Percentiles rank a stretch among this genome's conserved stretches.
phyloP scores from a whole-genome alignment of 2,113 vertebrate genomes.

The Salminus brasiliensis region DNA sequence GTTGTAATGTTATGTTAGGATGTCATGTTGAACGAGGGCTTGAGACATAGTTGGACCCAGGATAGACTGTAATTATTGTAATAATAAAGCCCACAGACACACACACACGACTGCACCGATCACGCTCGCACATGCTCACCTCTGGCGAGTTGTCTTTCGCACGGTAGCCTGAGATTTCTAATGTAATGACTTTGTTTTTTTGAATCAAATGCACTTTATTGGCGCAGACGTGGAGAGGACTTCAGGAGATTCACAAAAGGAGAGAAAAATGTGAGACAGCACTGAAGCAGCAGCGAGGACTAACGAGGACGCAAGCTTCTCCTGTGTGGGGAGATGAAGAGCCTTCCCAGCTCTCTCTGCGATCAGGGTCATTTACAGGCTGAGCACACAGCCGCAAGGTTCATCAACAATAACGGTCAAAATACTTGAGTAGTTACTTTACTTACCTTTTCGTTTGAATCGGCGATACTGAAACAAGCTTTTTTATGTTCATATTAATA shows the following conservation, averaged over 20 bases:
- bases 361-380: constrained; percentile 9
- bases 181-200: constrained; percentile 39
- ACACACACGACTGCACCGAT: constrained; percentile 25
- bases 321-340: not conserved
- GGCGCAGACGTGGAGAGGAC: constrained; percentile 37
- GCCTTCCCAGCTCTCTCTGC: not conserved
- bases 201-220: constrained; percentile 77
- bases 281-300: not conserved
- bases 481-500: constrained; percentile 66
- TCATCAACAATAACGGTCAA: constrained; percentile 48
- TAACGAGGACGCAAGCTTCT: not conserved
- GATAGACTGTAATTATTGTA: constrained; percentile 15
- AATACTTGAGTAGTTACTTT: constrained; percentile 73
- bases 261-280: not conserved
- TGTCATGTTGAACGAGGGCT: constrained; percentile 42
- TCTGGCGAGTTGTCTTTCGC: constrained; percentile 37
- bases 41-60: not conserved
- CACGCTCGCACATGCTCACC: constrained; percentile 9
- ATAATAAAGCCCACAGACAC: not conserved
- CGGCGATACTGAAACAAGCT: constrained; percentile 52
- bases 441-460: constrained; percentile 57
- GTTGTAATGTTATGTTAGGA: constrained; percentile 37
- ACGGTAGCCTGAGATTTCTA: constrained; percentile 43
- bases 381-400: constrained; percentile 5
- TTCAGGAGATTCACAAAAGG: not conserved